Conservation (phyloP, 1,140 invertebrate species). For the Sesamia nonagrioides region DNA sequence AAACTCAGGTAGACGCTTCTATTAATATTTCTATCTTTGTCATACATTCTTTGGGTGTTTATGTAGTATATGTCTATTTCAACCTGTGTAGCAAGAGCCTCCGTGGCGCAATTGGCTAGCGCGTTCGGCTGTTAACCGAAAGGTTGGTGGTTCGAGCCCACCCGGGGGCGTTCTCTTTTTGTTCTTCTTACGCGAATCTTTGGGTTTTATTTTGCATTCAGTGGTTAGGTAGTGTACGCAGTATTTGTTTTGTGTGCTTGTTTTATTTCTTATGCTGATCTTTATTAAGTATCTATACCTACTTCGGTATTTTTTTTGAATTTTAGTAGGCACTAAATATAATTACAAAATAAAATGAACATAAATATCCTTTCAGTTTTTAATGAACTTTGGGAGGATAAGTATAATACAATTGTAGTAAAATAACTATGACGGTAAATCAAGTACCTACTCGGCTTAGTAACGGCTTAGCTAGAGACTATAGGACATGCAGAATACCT, state of each 20-base stretch:
- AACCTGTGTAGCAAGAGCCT: conserved; percentile 80
- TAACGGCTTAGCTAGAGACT: too few species aligned
- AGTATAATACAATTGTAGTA: too few species aligned
- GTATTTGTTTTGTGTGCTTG: background rate
- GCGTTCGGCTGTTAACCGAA: conserved; percentile 94
- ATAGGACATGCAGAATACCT: too few species aligned
- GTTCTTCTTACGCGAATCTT: background rate
- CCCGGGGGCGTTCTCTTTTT: conserved; percentile 88
- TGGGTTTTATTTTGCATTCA: too few species aligned
- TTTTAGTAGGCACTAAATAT: too few species aligned
- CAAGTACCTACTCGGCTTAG: too few species aligned
- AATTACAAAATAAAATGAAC: too few species aligned
- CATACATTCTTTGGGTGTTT: conserved; percentile 46
- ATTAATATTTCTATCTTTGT: conserved; percentile 73
- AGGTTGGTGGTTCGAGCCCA: conserved; percentile 96
- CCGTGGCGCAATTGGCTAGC: conserved; percentile 93
- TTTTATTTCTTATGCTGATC: background rate
- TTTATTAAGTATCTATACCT: too few species aligned
- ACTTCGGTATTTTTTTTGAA: background rate
- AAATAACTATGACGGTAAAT: too few species aligned
- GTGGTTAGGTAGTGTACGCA: background rate
- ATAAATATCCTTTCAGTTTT: too few species aligned
- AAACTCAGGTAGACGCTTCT: conserved; percentile 69
- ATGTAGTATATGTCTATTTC: conserved; percentile 56
- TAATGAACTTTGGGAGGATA: too few species aligned